A percentile compares a stretch with the other conserved stretches of the same genome.
phyloP scores from a whole-genome alignment of 2,113 vertebrate genomes.

The Alethe diademata region DNA sequence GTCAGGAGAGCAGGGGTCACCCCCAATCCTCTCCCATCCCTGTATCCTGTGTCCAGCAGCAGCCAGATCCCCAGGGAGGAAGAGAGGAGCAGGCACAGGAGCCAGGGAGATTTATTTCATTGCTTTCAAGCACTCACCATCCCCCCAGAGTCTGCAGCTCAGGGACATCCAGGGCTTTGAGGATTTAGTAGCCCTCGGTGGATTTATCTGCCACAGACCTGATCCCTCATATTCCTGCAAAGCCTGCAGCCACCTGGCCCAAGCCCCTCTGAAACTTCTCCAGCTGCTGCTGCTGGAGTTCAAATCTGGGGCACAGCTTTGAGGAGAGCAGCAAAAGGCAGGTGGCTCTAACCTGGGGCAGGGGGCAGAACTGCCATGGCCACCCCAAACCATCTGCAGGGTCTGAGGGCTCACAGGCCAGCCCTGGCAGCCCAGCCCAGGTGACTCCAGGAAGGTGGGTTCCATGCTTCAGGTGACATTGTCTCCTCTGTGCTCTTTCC shows the following conservation, averaged over 20 bases:
- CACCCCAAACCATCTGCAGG: neutral
- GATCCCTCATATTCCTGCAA: neutral
- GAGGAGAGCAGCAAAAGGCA: neutral
- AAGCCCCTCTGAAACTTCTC: neutral
- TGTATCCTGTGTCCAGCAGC: neutral
- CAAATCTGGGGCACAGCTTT: neutral
- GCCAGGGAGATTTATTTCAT: neutral
- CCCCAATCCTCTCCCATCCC: neutral
- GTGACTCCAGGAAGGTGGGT: neutral
- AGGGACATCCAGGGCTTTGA: neutral
- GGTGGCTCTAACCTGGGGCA: accelerated
- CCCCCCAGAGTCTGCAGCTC: neutral
- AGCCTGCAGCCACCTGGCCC: neutral
- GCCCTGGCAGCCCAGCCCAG: neutral
- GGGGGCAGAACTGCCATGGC: neutral
- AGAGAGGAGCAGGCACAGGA: neutral
- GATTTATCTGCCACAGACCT: neutral
- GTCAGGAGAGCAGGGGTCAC: neutral
- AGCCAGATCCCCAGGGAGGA: neutral
- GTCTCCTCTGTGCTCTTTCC: neutral
- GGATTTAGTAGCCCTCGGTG: neutral
- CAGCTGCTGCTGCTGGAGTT: neutral
- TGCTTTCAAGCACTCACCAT: neutral
- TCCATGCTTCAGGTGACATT: neutral
- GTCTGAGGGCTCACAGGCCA: neutral